These are phyloP conservation scores for Araneus ventricosus DNA, from an alignment of 1,140 invertebrate genomes.

Conservation along the genomic window DNA sequence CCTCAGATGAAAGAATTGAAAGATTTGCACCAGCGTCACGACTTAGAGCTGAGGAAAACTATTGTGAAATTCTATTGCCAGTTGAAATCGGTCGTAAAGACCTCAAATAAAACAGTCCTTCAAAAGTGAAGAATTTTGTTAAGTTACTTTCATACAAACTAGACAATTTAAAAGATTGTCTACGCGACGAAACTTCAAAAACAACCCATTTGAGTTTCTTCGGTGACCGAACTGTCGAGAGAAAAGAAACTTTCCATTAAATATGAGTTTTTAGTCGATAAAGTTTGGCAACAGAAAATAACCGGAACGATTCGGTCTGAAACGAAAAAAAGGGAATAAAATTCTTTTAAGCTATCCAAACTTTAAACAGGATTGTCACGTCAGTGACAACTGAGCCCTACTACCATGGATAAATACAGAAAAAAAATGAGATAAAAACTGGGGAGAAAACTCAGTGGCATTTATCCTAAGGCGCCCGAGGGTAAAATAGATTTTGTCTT, in stretches of 20 bases:
- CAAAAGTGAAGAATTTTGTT: conserved; percentile 27
- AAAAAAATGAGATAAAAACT: conserved; percentile 2
- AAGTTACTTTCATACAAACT: conserved; percentile 6
- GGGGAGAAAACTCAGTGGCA: conserved; percentile 36
- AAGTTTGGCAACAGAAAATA: conserved; percentile 48
- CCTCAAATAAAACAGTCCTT: conserved; percentile 37
- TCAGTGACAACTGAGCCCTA: conserved; percentile 54
- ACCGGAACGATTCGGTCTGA: conserved; percentile 13
- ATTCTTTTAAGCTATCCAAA: conserved; percentile 59
- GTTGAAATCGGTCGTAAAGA: conserved; percentile 27
- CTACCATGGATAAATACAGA: conserved; percentile 34
- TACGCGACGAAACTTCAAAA: conserved; percentile 40
- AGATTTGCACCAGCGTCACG: conserved; percentile 19
- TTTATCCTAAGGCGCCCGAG: conserved; percentile 39
- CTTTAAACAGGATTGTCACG: conserved; percentile 60
- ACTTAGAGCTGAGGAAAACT: background rate
- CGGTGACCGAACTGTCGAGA: background rate
- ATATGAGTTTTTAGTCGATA: conserved; percentile 61
- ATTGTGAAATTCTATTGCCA: conserved; percentile 22
- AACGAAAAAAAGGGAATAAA: conserved; percentile 37
- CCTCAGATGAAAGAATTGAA: background rate
- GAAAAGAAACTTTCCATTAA: conserved; percentile 49
- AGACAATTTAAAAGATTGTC: conserved; percentile 45
- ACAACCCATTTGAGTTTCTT: conserved; percentile 3
- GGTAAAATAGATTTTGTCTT: conserved; percentile 63